These are phyloP conservation scores for Heliconius aoede DNA, from an alignment of 2,888 invertebrate genomes.

Conservation along the genomic window DNA sequence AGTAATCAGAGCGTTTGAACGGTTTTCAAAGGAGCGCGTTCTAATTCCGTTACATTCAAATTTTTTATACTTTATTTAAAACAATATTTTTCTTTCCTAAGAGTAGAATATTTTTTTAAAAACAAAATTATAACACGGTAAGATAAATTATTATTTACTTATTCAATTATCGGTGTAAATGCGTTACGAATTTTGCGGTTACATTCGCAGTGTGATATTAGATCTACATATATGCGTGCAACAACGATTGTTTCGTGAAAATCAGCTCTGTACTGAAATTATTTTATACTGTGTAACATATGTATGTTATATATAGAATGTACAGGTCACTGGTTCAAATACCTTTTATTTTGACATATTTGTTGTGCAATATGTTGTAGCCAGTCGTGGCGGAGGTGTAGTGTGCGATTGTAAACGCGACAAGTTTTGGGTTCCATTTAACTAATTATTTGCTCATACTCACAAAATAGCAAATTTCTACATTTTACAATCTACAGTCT, in stretches of 20 bases:
- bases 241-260: constrained; percentile 47
- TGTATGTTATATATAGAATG: background rate
- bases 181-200: constrained; percentile 42
- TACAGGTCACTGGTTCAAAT: too few species aligned
- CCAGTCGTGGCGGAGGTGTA: too few species aligned
- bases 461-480: background rate
- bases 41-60: too few species aligned
- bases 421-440: background rate
- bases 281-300: constrained; percentile 8
- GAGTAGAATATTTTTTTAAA: background rate
- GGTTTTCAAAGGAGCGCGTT: too few species aligned
- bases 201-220: constrained; percentile 49
- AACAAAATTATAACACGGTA: background rate
- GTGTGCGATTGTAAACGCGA: too few species aligned
- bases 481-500: background rate
- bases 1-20: too few species aligned
- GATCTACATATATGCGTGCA: constrained; percentile 41
- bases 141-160: background rate
- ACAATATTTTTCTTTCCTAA: too few species aligned
- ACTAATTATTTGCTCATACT: background rate
- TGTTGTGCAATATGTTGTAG: too few species aligned
- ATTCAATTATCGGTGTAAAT: constrained; percentile 35
- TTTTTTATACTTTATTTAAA: too few species aligned
- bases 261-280: constrained; percentile 34
- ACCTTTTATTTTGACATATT: too few species aligned